phyloP scores from a whole-genome alignment of 2,888 invertebrate species.

The Drosophila parthenogenetica region DNA sequence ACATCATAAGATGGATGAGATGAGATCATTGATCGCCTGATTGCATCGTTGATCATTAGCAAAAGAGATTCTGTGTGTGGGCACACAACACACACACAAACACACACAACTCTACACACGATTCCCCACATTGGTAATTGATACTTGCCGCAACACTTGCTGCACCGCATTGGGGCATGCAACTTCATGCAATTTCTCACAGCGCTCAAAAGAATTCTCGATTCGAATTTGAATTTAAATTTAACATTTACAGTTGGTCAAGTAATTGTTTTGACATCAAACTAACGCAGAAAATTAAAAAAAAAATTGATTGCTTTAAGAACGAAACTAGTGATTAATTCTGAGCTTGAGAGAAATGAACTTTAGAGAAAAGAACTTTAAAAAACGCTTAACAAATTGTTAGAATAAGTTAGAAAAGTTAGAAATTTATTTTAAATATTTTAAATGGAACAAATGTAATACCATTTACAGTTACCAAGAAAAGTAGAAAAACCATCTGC shows the following conservation, averaged over 20 bases:
- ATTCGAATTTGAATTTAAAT: not conserved
- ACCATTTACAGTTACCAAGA: no score
- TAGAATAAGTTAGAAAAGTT: no score
- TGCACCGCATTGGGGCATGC: constrained; percentile 16
- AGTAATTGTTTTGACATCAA: not conserved
- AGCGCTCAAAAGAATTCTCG: constrained; percentile 6
- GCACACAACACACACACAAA: constrained; percentile 3
- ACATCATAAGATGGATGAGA: constrained; percentile 49
- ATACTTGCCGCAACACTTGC: constrained; percentile 23
- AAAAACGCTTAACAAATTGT: no score
- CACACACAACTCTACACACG: constrained; percentile 6
- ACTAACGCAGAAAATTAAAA: not conserved
- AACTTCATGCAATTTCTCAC: constrained; percentile 18
- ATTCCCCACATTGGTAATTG: constrained; percentile 22
- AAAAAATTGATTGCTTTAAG: not conserved
- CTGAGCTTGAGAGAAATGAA: no score
- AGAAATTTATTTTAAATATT: no score
- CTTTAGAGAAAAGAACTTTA: no score
- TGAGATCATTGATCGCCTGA: constrained; percentile 60
- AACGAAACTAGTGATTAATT: no score
- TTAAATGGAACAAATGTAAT: no score
- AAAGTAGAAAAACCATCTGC: no score
- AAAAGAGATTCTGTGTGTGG: constrained; percentile 16
- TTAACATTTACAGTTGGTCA: not conserved
- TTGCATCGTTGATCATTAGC: constrained; percentile 34